Base-by-base conservation (phyloP, 2,888 invertebrate genomes). In the Cheilosia urbana region DNA sequence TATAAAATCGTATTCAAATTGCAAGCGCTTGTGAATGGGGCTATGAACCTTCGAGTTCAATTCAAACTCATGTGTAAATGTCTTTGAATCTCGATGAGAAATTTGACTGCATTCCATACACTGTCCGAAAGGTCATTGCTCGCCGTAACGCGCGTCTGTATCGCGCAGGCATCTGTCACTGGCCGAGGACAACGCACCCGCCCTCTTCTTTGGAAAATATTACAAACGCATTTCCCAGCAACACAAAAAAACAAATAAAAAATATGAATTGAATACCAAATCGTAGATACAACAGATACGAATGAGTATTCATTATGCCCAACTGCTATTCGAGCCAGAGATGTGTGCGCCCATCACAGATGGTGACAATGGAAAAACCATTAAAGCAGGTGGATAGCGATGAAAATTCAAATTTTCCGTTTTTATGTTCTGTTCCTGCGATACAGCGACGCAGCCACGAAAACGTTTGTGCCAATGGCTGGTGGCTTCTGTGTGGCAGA, bases 181-280 rank as follows among this genome's bases (percentile, higher is more conserved):
- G 42, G 27, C n/a, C 51, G 42, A 37, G 9, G 19, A 47, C 34
- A 45, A 45, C 5, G 2, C 1, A 40, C 21, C 21, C 51, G 13
- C 27, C 24, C 2, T 15, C 49, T 2, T n/a, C 11, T 51, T 37
- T 24, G 4, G 24, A 21, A 7, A 24, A 53, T 42, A 68, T 37
- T 37, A 21, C 27, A 69, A 69, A 69, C 45, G 30, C 42, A 55
- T 68, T 68, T 68, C 42, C 42, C 55, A 68, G 40, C 49, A 45
- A 17, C 3, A 42, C 9, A 9, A 51, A 40, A 37, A 30, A 19
- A 17, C 2, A 53, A 53, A 53, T 15, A 42, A 68, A 55, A 55
- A 40, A 34, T 57, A 69, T 45, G 68, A 69, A 69, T 57, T 57
- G 68, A 69, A 69, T 69, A 69, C 55, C 55, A 45, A 69, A 69